Base-by-base conservation (phyloP, 2,888 invertebrate species). In the Syritta pipiens region DNA sequence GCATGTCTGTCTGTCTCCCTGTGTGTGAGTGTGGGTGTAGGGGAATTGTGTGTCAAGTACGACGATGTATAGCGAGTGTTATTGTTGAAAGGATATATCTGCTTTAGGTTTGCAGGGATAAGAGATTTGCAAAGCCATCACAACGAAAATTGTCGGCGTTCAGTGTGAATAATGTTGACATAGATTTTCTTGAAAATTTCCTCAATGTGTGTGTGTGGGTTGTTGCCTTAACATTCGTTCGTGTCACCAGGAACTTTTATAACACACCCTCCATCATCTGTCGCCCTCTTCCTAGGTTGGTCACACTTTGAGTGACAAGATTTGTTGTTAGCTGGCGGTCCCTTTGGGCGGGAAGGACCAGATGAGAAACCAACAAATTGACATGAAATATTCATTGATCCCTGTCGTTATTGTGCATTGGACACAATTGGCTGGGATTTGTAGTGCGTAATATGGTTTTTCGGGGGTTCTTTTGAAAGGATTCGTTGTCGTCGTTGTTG, bases 361-460 rank as follows among this genome's bases (percentile, higher is more conserved):
- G 60, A 72, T 49, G 67, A 59, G 57, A 59, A 44, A 60, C 71
- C 44, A 59, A 60, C 72, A 71, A 62, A 74, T 79, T 55, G 49
- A 26, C 72, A 74, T 79, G 55, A 71, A 77, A 71, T 77, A 77
- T 71, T 77, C 77, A 77, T 60, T 67, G 77, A 71, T 60, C 65
- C 53, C 35, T 48, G 35, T 10, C 53, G 53, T 71, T 60, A 53
- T 53, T 53, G 71, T 40, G 35, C 48, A 55, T 60, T 60, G 32
- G 53, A 53, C 51, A 53, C 28, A 71, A 55, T 65, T 55, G 71
- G 48, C 53, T 60, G 42, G 40, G 65, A 71, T 77, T 65, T 71
- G 59, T 48, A 42, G 69, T 40, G 48, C 48, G 53, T 24, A 26
- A 32, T 53, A 44, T 17, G 42, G 1, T 40, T 26, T 32, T 37